These are phyloP conservation scores for Drosophila rellima DNA, from an alignment of 2,888 invertebrate species.

Conservation along the genomic window DNA sequence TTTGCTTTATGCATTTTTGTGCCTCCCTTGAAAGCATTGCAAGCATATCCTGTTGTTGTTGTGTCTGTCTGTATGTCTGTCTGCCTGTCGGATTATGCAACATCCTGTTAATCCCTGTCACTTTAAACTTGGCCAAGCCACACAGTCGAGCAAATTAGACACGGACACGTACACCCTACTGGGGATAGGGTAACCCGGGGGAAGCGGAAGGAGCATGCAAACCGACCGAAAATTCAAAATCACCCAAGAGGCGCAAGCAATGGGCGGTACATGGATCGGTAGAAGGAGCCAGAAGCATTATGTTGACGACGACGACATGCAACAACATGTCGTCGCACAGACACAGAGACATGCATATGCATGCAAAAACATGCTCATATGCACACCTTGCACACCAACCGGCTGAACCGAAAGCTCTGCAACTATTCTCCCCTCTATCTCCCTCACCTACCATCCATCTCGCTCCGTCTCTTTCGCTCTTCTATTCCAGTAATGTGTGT, in stretches of 20 bases:
- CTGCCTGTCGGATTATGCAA: slow-evolving; percentile 81
- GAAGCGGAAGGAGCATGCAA: slow-evolving; percentile 2
- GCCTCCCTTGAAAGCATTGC: slow-evolving; percentile 14
- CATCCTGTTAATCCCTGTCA: slow-evolving; percentile 84
- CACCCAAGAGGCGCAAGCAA: slow-evolving; percentile 51
- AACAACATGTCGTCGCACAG: slow-evolving; percentile 69
- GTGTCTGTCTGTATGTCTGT: slow-evolving; percentile 66
- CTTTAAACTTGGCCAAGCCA: slow-evolving; percentile 71
- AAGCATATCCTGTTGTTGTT: slow-evolving; percentile 70
- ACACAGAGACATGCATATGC: slow-evolving; percentile 32
- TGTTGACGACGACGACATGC: slow-evolving; percentile 66
- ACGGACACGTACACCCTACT: slow-evolving; percentile 34
- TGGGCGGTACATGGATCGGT: not conserved
- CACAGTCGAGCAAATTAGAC: slow-evolving; percentile 71
- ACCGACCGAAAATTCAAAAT: slow-evolving; percentile 62
- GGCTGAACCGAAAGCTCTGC: slow-evolving; percentile 43
- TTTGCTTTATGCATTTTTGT: slow-evolving; percentile 56
- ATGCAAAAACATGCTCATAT: slow-evolving; percentile 42
- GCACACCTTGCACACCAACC: slow-evolving; percentile 61
- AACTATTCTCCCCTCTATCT: not conserved
- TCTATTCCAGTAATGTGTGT: slow-evolving; percentile 53
- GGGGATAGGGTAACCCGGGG: not conserved
- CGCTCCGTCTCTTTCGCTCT: slow-evolving; percentile 24
- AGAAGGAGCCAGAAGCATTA: slow-evolving; percentile 29
- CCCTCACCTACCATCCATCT: not conserved